Percentiles rank a stretch among this genome's conserved stretches.
These are phyloP conservation scores for Desmophyllum pertusum DNA, from an alignment of 92 coral and sea anemone species.

Conservation along the genomic window DNA sequence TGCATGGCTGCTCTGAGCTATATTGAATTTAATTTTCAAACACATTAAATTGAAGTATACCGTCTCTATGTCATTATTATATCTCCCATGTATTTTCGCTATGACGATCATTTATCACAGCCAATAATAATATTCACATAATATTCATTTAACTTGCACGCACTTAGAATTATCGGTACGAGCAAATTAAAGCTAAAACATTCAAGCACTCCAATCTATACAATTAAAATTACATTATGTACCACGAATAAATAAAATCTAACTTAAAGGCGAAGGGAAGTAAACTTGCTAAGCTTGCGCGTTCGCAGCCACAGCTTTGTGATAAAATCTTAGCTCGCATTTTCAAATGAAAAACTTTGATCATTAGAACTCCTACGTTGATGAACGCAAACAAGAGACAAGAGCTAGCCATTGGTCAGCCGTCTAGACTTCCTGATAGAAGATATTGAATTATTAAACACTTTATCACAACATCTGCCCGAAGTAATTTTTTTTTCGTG, in stretches of 20 bases:
- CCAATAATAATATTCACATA: no score
- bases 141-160: background rate
- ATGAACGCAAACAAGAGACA: background rate
- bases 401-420: background rate
- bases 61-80: no score
- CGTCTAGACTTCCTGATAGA: background rate
- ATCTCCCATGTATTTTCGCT: no score
- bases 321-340: background rate
- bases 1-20: no score
- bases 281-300: background rate
- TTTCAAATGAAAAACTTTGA: background rate
- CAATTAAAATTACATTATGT: background rate
- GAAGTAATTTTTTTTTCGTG: background rate
- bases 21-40: no score
- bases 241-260: background rate
- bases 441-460: background rate
- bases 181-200: background rate
- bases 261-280: background rate
- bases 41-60: background rate
- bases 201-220: background rate
- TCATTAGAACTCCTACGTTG: background rate
- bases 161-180: background rate
- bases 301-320: background rate
- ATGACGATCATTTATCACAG: no score
- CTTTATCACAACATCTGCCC: constrained; percentile 1